phyloP scores from a whole-genome alignment of 2,113 vertebrate species.

The Psilopsiagon aurifrons region DNA sequence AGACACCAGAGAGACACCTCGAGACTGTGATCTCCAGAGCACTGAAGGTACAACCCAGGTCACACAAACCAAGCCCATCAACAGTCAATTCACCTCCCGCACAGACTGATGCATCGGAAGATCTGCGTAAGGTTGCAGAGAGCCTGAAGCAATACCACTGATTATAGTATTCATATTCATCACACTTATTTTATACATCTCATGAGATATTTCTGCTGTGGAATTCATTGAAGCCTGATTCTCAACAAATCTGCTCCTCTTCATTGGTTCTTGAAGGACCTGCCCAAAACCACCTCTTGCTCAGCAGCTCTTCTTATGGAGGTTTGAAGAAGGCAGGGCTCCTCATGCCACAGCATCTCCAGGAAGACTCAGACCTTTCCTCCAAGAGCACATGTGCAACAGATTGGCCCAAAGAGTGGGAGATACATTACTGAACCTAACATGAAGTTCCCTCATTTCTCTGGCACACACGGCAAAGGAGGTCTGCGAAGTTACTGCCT shows the following conservation, averaged over 20 bases:
- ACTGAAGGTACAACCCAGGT: not conserved
- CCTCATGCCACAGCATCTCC: not conserved
- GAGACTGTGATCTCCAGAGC: not conserved
- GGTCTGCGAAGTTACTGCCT: not conserved
- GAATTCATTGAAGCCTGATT: fast-evolving
- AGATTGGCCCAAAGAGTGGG: not conserved
- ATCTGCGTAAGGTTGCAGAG: not conserved
- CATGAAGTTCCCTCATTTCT: fast-evolving
- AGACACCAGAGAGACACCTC: not conserved
- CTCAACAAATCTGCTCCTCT: not conserved
- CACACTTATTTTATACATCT: not conserved
- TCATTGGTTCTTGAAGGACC: not conserved
- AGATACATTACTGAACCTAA: not conserved
- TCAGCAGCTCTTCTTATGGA: not conserved
- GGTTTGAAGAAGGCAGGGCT: not conserved
- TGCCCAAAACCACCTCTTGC: not conserved
- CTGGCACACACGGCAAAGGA: not conserved
- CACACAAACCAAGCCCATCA: fast-evolving
- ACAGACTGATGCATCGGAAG: fast-evolving
- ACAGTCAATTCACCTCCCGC: not conserved
- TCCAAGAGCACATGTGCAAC: not conserved
- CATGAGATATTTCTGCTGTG: not conserved
- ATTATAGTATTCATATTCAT: not conserved
- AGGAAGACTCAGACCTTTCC: not conserved
- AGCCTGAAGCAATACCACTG: not conserved